Percentiles rank a stretch among this genome's conserved stretches.
These are phyloP conservation scores for Parnassius glacialis DNA, from an alignment of 2,888 invertebrate genomes.

Conservation along the genomic window DNA sequence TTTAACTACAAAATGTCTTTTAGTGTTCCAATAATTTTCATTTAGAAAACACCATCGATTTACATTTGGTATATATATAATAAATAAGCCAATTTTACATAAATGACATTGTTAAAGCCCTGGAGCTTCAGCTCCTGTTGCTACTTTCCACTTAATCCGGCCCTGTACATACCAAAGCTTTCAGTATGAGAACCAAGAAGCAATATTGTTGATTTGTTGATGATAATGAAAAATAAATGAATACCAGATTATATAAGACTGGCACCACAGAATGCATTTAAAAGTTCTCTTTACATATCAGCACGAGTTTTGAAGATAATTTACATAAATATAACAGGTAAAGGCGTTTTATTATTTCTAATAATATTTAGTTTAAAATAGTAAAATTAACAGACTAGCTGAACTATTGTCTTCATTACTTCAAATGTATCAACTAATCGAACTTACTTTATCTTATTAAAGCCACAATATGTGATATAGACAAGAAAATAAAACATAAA, in stretches of 20 bases:
- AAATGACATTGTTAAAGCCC: no score
- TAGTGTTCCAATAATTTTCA: no score
- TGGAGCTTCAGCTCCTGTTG: no score
- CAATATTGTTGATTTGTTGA: not conserved
- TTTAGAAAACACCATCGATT: no score
- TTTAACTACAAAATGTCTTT: no score
- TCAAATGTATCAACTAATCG: not conserved
- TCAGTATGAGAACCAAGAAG: not conserved
- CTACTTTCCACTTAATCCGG: no score
- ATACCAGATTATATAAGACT: slow-evolving; percentile 12
- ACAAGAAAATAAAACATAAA: not conserved
- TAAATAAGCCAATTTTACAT: no score
- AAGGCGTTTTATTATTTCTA: slow-evolving; percentile 27
- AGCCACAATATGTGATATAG: not conserved
- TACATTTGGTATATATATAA: no score
- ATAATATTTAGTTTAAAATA: slow-evolving; percentile 19
- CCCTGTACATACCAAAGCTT: no score
- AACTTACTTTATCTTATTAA: not conserved
- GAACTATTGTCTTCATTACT: not conserved
- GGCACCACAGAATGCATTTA: slow-evolving; percentile 25
- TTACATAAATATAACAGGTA: slow-evolving; percentile 31
- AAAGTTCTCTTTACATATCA: slow-evolving; percentile 24
- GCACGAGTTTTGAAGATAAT: slow-evolving; percentile 32
- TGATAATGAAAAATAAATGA: not conserved
- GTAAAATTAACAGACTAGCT: not conserved